phyloP scores from a whole-genome alignment of 1,140 invertebrate genomes.

The Cepaea nemoralis region DNA sequence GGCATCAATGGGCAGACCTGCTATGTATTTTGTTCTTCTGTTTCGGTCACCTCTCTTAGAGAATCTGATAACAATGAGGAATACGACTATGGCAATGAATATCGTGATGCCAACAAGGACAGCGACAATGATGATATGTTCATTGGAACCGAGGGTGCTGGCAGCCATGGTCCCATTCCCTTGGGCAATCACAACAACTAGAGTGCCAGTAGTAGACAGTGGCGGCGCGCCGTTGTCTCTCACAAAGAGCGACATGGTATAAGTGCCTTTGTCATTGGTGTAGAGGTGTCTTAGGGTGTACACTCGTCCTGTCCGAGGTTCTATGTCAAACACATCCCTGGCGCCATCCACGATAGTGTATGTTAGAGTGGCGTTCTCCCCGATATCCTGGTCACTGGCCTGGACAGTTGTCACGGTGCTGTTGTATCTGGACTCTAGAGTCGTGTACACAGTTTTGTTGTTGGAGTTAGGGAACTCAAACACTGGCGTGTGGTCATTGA shows the following conservation, averaged over 20 bases:
- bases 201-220: neutral
- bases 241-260: slow-evolving; percentile 34
- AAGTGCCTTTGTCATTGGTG: slow-evolving; percentile 33
- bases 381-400: slow-evolving; percentile 38
- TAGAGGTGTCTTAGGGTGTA: slow-evolving; percentile 24
- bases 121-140: slow-evolving; percentile 45
- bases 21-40: slow-evolving; percentile 27
- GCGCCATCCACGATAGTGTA: slow-evolving; percentile 31
- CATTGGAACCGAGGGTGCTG: slow-evolving; percentile 3
- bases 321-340: slow-evolving; percentile 39
- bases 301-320: slow-evolving; percentile 32
- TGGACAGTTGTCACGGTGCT: slow-evolving; percentile 29
- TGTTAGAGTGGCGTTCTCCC: slow-evolving; percentile 36
- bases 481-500: slow-evolving; percentile 44
- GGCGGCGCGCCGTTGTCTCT: slow-evolving; percentile 29
- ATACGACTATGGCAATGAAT: slow-evolving; percentile 39
- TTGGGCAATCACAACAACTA: slow-evolving; percentile 30
- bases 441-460: slow-evolving; percentile 24
- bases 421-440: slow-evolving; percentile 13
- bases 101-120: slow-evolving; percentile 43
- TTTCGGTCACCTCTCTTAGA: slow-evolving; percentile 35
- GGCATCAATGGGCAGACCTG: slow-evolving; percentile 20
- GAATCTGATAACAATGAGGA: slow-evolving; percentile 38
- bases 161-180: slow-evolving; percentile 36
- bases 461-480: slow-evolving; percentile 29